Evolutionary conservation across 2,113 vertebrate species (phyloP).

Genomic region (Paramormyrops kingsleyae): DNA sequence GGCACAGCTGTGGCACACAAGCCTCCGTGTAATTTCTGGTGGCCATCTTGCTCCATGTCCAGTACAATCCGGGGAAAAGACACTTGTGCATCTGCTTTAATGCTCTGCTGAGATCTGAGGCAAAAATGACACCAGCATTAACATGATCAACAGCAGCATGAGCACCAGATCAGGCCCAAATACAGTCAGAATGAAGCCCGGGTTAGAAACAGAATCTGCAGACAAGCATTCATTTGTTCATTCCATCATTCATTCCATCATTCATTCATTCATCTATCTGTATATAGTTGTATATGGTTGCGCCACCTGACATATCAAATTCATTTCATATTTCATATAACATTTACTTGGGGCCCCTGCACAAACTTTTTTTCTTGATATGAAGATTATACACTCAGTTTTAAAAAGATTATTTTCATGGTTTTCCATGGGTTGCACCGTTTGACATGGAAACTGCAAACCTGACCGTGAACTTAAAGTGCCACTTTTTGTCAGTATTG

Average conservation of each 20-base stretch:
- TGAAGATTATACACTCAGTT: neutral
- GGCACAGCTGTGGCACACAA: neutral
- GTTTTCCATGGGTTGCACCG: neutral
- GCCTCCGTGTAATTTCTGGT: neutral
- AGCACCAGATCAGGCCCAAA: neutral
- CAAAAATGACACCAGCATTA: neutral
- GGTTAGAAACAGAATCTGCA: neutral
- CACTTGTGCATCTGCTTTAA: neutral
- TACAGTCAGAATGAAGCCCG: neutral
- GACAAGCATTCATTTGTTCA: too few relatives aligned
- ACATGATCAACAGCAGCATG: neutral
- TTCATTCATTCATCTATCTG: too few relatives aligned
- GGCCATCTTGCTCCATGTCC: neutral
- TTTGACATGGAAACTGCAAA: neutral
- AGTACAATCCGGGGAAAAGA: neutral
- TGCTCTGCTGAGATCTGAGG: neutral
- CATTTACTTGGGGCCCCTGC: neutral
- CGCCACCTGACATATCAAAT: too few relatives aligned
- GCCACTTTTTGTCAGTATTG: neutral
- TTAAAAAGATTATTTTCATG: neutral
- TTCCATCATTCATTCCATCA: too few relatives aligned
- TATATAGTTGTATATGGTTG: too few relatives aligned
- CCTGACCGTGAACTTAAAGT: neutral
- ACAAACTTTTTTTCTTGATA: neutral
- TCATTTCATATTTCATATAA: too few relatives aligned